Percentiles rank a stretch among this genome's conserved stretches.
Conservation (phyloP, 2,113 vertebrate species). For the Mesoclemmys tuberculata region DNA sequence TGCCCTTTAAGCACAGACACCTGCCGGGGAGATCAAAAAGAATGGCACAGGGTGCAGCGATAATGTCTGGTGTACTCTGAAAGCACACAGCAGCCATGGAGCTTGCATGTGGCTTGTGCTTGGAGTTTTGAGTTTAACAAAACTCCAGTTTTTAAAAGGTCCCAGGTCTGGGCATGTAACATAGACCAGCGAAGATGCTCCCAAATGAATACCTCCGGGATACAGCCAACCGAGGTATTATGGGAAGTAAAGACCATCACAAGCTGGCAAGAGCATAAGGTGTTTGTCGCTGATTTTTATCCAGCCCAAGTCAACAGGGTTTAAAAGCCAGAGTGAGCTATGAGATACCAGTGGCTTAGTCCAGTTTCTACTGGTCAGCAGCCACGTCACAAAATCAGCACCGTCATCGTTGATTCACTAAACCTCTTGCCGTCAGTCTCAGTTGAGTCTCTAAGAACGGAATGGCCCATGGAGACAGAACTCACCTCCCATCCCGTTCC, state of each 20-base stretch:
- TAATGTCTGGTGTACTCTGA: background rate
- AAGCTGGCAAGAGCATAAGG: fast-evolving
- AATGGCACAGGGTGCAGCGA: background rate
- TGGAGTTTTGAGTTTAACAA: background rate
- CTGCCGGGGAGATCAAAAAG: background rate
- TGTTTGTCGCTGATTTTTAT: fast-evolving
- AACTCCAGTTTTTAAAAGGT: background rate
- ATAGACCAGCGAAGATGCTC: fast-evolving
- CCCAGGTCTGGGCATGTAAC: background rate
- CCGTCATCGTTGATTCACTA: background rate
- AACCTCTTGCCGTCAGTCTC: background rate
- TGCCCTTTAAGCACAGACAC: too few species aligned
- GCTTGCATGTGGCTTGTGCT: background rate
- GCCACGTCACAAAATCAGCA: background rate
- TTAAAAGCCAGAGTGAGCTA: background rate
- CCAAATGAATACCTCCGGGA: background rate
- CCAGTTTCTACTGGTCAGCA: background rate
- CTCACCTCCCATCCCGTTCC: fast-evolving
- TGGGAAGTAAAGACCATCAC: background rate
- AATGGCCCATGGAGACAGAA: background rate
- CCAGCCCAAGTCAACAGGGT: background rate
- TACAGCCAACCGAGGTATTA: background rate
- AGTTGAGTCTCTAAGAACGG: background rate
- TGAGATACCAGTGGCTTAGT: background rate
- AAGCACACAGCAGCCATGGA: background rate